These are phyloP conservation scores for Argya squamiceps DNA, from an alignment of 2,797 vertebrate species.

Conservation along the genomic window DNA sequence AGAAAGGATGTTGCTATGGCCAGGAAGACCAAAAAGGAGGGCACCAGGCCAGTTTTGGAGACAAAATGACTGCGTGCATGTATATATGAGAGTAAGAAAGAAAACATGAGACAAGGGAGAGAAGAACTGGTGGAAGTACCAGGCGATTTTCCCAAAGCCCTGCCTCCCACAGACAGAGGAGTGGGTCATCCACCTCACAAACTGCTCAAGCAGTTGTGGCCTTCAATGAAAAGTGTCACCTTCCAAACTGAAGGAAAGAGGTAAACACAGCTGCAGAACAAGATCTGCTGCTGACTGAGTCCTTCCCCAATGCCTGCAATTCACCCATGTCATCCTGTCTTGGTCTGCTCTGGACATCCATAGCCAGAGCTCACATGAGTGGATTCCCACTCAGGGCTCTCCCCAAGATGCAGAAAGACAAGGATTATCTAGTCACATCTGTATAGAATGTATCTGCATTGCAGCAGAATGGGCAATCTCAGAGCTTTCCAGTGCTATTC, in stretches of 20 bases:
- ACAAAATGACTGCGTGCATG: not conserved
- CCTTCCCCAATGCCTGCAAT: not conserved
- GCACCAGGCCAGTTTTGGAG: not conserved
- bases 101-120: not conserved
- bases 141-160: not conserved
- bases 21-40: not conserved
- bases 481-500: slow-evolving; percentile 15
- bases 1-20: not conserved
- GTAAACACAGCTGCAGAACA: not conserved
- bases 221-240: not conserved
- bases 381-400: not conserved
- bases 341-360: not conserved
- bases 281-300: not conserved
- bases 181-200: not conserved
- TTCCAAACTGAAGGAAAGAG: not conserved
- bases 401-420: not conserved
- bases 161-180: not conserved
- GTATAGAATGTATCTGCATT: not conserved
- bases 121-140: not conserved
- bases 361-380: not conserved
- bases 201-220: not conserved
- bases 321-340: not conserved
- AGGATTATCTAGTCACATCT: not conserved
- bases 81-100: not conserved
- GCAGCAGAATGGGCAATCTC: not conserved